Base-by-base conservation (phyloP, 2,113 vertebrate species). In the Callorhinus ursinus region DNA sequence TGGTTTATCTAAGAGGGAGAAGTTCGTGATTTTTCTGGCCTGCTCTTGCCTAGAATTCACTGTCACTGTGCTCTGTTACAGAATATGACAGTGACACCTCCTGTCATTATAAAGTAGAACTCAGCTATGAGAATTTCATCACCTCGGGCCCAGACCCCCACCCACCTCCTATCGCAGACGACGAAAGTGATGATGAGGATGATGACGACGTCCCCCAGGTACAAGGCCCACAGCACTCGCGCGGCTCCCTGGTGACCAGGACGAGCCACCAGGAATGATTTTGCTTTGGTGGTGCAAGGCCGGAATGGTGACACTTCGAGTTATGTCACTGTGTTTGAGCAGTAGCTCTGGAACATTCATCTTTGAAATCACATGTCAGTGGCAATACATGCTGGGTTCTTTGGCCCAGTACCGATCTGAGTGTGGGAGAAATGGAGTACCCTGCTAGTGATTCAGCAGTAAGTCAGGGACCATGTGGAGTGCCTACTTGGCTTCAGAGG, bases 81-180 rank as follows among this genome's bases (percentile, higher is more conserved):
- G 99, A 99, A 89, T 99, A 99, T 79, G 99, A 99, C 98, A 99
- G 99, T 55, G 99, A 99, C 96, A 99, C 99, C 4, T 99, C 99
- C 8, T 99, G 99, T 96, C 99, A 99, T 97, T 99, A 99, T 81
- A 99, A 99, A 98, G 99, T 99, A 61, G 99, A 99, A 81, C 98
- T 99, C 81, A 99, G 99, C 98, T 99, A 99, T 65, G 99, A 99
- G 98, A 99, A 99, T 97, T 99, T 99, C 69, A 99, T 99, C 97
- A 99, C 99, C 2, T 99, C 99, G 0, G 99, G 99, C 24, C 99
- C 99, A 1, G 99, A 99, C 93, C 99, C 99, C 33, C 99, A 99
- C 86, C 99, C 99, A 0, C 99, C 99, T 53, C 99, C 99, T 15
- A 99, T 99, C 46, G 99, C 99, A 33, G 99, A 99, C 83, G 99